Evolutionary conservation across 2,888 invertebrate genomes (phyloP).

Genomic region (Abrostola triplasia): DNA sequence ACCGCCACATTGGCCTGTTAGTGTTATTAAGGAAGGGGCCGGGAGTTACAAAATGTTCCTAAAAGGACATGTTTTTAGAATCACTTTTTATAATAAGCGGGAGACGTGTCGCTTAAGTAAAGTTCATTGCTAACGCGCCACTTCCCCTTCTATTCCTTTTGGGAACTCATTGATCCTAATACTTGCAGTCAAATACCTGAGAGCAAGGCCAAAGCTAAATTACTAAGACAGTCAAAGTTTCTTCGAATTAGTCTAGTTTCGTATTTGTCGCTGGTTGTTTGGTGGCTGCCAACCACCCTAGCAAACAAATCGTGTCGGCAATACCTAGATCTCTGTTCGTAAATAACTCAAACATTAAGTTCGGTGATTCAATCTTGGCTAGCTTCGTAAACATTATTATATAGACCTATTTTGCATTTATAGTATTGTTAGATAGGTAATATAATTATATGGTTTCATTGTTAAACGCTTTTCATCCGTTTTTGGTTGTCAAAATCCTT

Average conservation of each 20-base stretch:
- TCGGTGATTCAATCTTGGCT: not conserved
- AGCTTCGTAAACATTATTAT: not conserved
- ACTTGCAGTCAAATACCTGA: slow-evolving; percentile 5
- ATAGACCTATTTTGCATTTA: not conserved
- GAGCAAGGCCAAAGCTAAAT: slow-evolving; percentile 2
- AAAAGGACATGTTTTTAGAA: too few species aligned
- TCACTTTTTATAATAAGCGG: too few species aligned
- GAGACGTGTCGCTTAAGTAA: too few species aligned
- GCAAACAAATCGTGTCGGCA: not conserved
- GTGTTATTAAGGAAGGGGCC: too few species aligned
- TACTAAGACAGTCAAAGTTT: slow-evolving; percentile 8
- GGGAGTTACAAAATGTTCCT: too few species aligned
- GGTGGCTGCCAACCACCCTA: not conserved
- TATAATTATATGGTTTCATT: too few species aligned
- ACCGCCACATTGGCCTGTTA: too few species aligned
- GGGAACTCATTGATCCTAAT: not conserved
- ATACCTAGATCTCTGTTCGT: not conserved
- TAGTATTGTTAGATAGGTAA: too few species aligned
- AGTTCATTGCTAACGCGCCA: too few species aligned
- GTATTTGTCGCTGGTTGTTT: slow-evolving; percentile 4
- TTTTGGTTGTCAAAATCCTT: too few species aligned
- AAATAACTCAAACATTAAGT: slow-evolving; percentile 1
- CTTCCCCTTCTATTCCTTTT: too few species aligned
- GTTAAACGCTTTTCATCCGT: too few species aligned
- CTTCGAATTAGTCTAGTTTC: not conserved